A percentile compares a stretch with the other conserved stretches of the same genome.
Evolutionary conservation across 2,888 invertebrate species (phyloP).

Genomic region (Pandemis cinnamomeana): DNA sequence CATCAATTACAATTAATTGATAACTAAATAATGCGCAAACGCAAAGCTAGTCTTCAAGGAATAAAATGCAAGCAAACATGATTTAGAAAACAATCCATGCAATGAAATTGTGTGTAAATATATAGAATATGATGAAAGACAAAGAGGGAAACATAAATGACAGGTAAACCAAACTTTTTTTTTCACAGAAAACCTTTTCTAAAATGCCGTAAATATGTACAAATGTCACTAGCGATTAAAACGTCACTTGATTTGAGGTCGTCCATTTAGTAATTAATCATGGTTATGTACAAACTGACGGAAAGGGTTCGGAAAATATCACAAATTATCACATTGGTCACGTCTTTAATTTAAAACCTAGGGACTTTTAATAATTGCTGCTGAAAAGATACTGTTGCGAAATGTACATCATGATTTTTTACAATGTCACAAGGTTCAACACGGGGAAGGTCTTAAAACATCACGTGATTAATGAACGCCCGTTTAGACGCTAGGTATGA

Average conservation of each 20-base stretch:
- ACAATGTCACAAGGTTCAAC: no score
- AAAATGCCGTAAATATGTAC: slow-evolving; percentile 15
- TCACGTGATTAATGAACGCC: not conserved
- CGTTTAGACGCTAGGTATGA: slow-evolving; percentile 15
- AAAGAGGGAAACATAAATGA: not conserved
- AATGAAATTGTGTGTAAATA: not conserved
- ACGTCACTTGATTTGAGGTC: not conserved
- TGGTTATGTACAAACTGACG: no score
- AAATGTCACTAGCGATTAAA: slow-evolving; percentile 6
- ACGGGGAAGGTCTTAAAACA: not conserved
- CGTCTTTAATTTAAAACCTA: no score
- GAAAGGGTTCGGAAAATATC: no score
- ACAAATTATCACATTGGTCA: no score
- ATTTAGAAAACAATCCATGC: not conserved
- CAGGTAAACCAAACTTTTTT: not conserved
- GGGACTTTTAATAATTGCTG: no score
- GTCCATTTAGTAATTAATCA: not conserved
- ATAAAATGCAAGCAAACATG: not conserved
- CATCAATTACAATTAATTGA: not conserved
- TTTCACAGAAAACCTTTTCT: not conserved
- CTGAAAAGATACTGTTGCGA: no score
- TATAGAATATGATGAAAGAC: not conserved
- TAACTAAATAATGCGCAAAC: not conserved
- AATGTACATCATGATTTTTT: no score
- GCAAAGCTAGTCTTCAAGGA: not conserved